Conservation (phyloP, 2,113 vertebrate genomes). For the Gambusia holbrooki region DNA sequence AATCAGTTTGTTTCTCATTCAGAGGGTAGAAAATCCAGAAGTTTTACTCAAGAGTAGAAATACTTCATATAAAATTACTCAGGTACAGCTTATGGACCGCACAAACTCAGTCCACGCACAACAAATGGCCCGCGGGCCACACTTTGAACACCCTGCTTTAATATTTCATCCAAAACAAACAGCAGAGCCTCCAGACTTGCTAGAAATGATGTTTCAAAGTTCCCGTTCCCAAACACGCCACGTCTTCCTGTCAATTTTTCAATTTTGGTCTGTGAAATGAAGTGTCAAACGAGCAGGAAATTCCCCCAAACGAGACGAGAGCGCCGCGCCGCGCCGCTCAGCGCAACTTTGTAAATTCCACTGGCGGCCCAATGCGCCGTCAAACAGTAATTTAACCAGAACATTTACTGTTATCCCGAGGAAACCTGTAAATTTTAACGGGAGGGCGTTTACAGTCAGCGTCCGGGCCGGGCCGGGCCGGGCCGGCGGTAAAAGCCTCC, state of each 20-base stretch:
- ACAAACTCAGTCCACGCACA: too few species aligned
- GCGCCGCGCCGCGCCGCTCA: not conserved
- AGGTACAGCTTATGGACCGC: too few species aligned
- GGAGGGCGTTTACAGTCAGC: conserved; percentile 20
- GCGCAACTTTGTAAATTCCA: conserved; percentile 43
- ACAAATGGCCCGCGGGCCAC: too few species aligned
- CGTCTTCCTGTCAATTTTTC: conserved; percentile 55
- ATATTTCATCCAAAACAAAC: conserved; percentile 18
- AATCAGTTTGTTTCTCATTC: too few species aligned
- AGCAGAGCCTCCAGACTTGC: conserved; percentile 9
- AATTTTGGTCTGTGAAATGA: conserved; percentile 43
- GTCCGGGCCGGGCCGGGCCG: conserved; percentile 40
- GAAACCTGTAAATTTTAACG: not conserved
- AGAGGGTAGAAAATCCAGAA: too few species aligned
- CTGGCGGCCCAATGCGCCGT: conserved; percentile 9
- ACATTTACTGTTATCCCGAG: conserved; percentile 21
- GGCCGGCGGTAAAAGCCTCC: conserved; percentile 24
- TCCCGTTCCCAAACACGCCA: conserved; percentile 42
- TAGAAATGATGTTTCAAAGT: conserved; percentile 34
- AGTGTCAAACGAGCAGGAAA: conserved; percentile 64
- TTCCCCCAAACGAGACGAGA: conserved; percentile 46
- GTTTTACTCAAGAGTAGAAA: too few species aligned
- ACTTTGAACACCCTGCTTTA: not conserved
- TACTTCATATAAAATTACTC: too few species aligned
- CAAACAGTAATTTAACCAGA: conserved; percentile 10